phyloP scores from a whole-genome alignment of 1,140 invertebrate genomes.

The Micrasema minimum region DNA sequence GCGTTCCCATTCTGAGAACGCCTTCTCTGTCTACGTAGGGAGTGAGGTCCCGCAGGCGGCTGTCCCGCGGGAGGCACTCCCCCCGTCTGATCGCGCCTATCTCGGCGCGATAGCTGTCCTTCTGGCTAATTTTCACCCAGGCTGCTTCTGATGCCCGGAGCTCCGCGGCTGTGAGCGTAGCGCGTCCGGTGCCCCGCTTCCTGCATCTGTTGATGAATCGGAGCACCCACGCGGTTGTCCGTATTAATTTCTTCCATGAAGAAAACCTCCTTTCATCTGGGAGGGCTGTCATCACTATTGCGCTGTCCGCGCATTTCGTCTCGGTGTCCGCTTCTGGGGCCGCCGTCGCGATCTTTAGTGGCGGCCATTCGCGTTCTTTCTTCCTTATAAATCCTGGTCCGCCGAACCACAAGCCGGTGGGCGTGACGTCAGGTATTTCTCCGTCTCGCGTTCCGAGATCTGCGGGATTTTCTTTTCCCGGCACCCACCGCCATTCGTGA shows the following conservation, averaged over 20 bases:
- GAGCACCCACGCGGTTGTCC: neutral
- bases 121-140: neutral
- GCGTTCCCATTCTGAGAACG: neutral
- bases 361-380: neutral
- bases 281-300: neutral
- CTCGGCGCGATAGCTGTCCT: neutral
- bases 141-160: neutral
- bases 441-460: constrained; percentile 51
- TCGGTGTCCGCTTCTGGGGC: neutral
- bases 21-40: neutral
- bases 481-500: constrained; percentile 53
- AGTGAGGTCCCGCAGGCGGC: neutral
- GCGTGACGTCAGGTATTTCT: neutral
- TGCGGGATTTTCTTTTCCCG: constrained; percentile 53
- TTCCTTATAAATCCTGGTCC: neutral
- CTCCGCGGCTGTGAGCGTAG: constrained; percentile 49
- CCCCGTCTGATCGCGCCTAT: neutral
- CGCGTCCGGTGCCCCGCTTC: constrained; percentile 36
- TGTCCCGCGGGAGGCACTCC: neutral
- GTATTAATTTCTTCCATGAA: neutral
- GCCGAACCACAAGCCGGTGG: neutral
- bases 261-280: neutral
- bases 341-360: neutral
- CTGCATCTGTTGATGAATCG: neutral
- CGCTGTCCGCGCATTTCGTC: neutral